phyloP scores from a whole-genome alignment of 2,888 invertebrate genomes.

The Caenorhabditis zanzibari region DNA sequence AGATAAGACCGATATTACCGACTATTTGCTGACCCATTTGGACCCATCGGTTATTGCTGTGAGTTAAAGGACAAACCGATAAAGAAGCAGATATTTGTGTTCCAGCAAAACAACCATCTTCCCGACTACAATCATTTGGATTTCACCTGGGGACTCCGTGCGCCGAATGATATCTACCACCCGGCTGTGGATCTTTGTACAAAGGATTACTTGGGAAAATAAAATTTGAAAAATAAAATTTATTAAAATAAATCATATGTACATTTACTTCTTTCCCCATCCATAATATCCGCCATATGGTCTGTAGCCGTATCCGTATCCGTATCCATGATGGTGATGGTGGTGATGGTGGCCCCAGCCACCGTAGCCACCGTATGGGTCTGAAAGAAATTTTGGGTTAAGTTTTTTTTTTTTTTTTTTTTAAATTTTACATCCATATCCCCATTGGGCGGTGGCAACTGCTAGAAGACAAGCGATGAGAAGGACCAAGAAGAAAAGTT shows the following conservation, averaged over 20 bases:
- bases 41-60: conserved; percentile 65
- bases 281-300: background rate
- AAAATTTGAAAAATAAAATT: conserved; percentile 3
- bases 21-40: conserved; percentile 65
- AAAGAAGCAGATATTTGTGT: background rate
- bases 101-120: conserved; percentile 59
- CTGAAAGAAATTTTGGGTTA: no score
- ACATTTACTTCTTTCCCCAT: conserved; percentile 1
- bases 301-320: background rate
- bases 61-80: background rate
- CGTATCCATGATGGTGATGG: background rate
- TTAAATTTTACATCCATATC: background rate
- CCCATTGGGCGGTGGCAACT: background rate
- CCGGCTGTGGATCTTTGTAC: conserved; percentile 70
- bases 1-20: conserved; percentile 71
- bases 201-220: conserved; percentile 59
- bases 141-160: conserved; percentile 77
- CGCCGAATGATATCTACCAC: conserved; percentile 73
- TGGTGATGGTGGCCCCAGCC: conserved; percentile 7
- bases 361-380: background rate
- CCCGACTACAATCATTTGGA: conserved; percentile 76
- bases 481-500: background rate
- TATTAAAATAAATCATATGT: background rate
- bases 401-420: no score
- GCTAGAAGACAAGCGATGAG: background rate